Evolutionary conservation across 2,113 vertebrate genomes (phyloP), one percentile per base, ranked within the genome.

Genomic region (Rhabdornis inornatus): DNA sequence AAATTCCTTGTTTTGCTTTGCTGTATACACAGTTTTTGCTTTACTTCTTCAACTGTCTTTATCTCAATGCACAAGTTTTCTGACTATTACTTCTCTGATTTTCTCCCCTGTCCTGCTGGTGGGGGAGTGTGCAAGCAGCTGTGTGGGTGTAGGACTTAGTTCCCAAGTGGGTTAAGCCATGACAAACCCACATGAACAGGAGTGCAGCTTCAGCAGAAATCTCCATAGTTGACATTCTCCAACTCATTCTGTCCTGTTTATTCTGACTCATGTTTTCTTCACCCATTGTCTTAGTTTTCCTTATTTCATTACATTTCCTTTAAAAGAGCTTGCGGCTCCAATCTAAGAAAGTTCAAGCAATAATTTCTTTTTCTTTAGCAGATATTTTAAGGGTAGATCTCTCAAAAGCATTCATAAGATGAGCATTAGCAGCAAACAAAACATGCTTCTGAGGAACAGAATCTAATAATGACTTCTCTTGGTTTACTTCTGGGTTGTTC

Each of bases 241-340:
- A 93, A 71, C 60, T 96, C 88, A 92, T 33, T 91, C 17, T 88
- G 94, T 92, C 95, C 90, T 96, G 28, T 96, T 97, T 96, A 97
- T 97, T 96, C 96, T 87, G 94, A 96, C 89, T 96, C 90, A 89
- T 78, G 87, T 92, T 97, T 97, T 97, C 94, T 96, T 97, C 96
- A 96, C 89, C 77, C 90, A 89, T 80, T 93, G 87, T 78, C 85
- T 96, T 90, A 27, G 84, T 96, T 96, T 94, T 84, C 87, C 89
- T 96, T 81, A 89, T 93, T 97, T 95, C 65, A 79, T 90, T 91
- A 86, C 64, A 95, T 87, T 90, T 96, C 80, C 94, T 96, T 97
- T 91, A 95, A 95, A 96, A 89, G 52, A 71, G 63, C 66, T 97
- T 94, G 76, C 93, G 83, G 78, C 60, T 97, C 81, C 94, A 95